Evolutionary conservation across 2,113 vertebrate species (phyloP).

Genomic region (Megaceryle maxima): DNA sequence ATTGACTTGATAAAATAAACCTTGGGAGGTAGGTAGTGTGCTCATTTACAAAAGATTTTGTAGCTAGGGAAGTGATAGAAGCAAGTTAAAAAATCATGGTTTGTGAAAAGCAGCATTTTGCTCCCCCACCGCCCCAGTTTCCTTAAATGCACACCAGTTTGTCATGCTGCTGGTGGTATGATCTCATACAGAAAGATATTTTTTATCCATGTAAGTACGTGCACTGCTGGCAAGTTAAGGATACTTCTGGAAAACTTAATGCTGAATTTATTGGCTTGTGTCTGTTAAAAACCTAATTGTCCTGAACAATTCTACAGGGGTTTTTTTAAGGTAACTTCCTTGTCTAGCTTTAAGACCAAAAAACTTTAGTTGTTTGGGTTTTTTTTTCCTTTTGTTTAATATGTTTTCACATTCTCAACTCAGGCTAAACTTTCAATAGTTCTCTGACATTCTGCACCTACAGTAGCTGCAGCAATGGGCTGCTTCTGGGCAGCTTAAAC

Average conservation of each 20-base stretch:
- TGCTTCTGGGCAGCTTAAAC: not conserved
- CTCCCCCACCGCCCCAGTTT: constrained; percentile 6
- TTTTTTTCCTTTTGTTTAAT: not conserved
- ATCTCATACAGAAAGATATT: not conserved
- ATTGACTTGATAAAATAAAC: not conserved
- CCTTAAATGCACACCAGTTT: constrained; percentile 12
- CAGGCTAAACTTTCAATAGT: not conserved
- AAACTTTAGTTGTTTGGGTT: not conserved
- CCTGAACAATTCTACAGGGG: fast-evolving
- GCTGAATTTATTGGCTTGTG: not conserved
- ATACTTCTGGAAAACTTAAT: not conserved
- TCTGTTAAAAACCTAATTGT: not conserved
- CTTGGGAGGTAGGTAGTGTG: not conserved
- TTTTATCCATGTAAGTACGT: not conserved
- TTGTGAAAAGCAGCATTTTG: not conserved
- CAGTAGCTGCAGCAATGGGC: fast-evolving
- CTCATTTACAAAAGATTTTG: not conserved
- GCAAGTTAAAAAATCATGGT: not conserved
- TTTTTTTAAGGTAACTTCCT: not conserved
- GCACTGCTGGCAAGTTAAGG: not conserved
- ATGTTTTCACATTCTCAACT: not conserved
- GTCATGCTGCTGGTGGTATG: not conserved
- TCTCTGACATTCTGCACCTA: not conserved
- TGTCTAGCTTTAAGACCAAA: not conserved
- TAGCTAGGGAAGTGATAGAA: not conserved